Percentiles rank a stretch among this genome's conserved stretches.
Evolutionary conservation across 1,140 invertebrate species (phyloP).

Genomic region (Leptonema lineaticorne): DNA sequence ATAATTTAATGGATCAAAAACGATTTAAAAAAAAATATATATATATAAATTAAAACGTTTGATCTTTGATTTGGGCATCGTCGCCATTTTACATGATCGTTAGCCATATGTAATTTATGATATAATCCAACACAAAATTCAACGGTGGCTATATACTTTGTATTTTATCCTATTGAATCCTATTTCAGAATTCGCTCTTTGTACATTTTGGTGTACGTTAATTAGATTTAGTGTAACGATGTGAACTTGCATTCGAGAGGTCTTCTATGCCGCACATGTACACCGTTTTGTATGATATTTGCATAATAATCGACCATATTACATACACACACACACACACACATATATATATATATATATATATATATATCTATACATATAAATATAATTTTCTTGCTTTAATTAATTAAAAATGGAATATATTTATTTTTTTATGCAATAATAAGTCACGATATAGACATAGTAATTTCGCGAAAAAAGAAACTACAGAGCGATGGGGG

Average conservation of each 20-base stretch:
- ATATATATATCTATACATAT: neutral
- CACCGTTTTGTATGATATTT: neutral
- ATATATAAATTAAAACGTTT: no score
- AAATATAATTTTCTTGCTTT: neutral
- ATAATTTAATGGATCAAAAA: no score
- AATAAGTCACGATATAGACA: no score
- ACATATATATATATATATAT: neutral
- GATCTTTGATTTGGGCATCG: no score
- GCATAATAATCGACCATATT: neutral
- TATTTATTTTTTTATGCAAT: no score
- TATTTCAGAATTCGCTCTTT: slow-evolving; percentile 14
- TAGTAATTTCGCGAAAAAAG: no score
- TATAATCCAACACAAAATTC: no score
- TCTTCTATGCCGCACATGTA: slow-evolving; percentile 22
- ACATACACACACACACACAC: neutral
- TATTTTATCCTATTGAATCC: slow-evolving; percentile 9
- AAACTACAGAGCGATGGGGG: no score
- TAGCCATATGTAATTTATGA: no score
- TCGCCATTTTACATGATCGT: no score
- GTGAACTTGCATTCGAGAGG: slow-evolving; percentile 24
- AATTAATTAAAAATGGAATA: neutral
- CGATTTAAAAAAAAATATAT: no score
- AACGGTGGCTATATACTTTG: no score
- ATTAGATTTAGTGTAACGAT: slow-evolving; percentile 28
- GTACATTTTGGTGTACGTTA: slow-evolving; percentile 22